phyloP scores from a whole-genome alignment of 1,140 invertebrate species.

The Dolichoris vasculosae region DNA sequence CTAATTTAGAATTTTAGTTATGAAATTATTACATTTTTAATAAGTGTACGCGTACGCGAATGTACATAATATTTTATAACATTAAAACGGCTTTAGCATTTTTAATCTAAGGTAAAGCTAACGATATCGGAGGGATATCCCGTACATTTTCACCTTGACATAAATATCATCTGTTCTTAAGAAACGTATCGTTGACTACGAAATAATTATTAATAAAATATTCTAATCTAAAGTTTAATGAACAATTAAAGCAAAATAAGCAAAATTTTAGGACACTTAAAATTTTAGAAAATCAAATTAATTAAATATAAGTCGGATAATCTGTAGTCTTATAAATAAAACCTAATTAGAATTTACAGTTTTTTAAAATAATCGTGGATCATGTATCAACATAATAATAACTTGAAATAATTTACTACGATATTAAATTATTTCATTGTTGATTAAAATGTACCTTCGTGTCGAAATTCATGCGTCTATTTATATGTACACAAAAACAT shows the following conservation, averaged over 20 bases:
- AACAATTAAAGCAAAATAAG: not conserved
- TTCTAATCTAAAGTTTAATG: not conserved
- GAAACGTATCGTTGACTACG: not conserved
- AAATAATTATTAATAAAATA: not conserved
- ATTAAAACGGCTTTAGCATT: not conserved
- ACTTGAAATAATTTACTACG: too few species aligned
- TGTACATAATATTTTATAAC: not conserved
- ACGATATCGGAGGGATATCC: not conserved
- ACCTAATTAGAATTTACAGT: not conserved
- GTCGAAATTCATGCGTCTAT: not conserved
- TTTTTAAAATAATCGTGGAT: not conserved
- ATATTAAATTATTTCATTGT: not conserved
- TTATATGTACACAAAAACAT: conserved; percentile 2
- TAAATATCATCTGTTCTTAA: conserved; percentile 20
- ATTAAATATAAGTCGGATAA: not conserved
- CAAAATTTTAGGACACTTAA: not conserved
- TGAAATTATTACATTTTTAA: not conserved
- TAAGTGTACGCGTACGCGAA: not conserved
- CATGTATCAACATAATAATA: too few species aligned
- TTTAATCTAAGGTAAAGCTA: not conserved
- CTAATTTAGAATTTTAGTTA: not conserved
- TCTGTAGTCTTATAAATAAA: not conserved
- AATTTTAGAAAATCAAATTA: too few species aligned
- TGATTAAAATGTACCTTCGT: not conserved
- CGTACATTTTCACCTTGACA: conserved; percentile 3